Evolutionary conservation across 1,140 invertebrate genomes (phyloP).

Genomic region (Mactra quadrangularis): DNA sequence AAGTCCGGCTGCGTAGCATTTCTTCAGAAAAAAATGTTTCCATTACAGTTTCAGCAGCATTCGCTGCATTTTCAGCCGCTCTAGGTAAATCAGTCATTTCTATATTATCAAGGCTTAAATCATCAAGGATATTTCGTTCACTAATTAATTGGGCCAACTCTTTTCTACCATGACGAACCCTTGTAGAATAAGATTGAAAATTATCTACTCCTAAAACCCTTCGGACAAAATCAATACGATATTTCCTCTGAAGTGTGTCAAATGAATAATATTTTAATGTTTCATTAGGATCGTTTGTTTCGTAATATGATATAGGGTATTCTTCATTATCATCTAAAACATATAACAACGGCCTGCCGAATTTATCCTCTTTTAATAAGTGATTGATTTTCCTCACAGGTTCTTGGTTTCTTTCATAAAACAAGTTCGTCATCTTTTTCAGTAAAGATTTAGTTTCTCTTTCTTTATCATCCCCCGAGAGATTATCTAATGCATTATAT

Average conservation of each 20-base stretch:
- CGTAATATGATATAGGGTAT: conserved; percentile 27
- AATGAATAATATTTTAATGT: conserved; percentile 25
- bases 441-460: not conserved
- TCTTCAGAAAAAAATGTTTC: too few species aligned
- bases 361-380: conserved; percentile 16
- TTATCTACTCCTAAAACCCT: conserved; percentile 33
- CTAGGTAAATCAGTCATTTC: too few species aligned
- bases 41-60: too few species aligned
- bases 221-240: conserved; percentile 45
- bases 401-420: conserved; percentile 20
- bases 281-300: not conserved
- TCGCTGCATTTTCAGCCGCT: too few species aligned
- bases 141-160: not conserved
- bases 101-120: too few species aligned
- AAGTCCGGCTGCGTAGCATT: too few species aligned
- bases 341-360: conserved; percentile 25
- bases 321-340: conserved; percentile 19
- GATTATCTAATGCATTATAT: conserved; percentile 26
- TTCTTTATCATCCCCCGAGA: not conserved
- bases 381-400: too few species aligned
- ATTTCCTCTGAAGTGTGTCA: conserved; percentile 28
- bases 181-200: conserved; percentile 12
- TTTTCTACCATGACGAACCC: conserved; percentile 14
- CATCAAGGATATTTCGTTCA: too few species aligned
- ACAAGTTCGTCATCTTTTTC: not conserved